Base-by-base conservation (phyloP, 2,888 invertebrate species). In the Scaptomyza parva region DNA sequence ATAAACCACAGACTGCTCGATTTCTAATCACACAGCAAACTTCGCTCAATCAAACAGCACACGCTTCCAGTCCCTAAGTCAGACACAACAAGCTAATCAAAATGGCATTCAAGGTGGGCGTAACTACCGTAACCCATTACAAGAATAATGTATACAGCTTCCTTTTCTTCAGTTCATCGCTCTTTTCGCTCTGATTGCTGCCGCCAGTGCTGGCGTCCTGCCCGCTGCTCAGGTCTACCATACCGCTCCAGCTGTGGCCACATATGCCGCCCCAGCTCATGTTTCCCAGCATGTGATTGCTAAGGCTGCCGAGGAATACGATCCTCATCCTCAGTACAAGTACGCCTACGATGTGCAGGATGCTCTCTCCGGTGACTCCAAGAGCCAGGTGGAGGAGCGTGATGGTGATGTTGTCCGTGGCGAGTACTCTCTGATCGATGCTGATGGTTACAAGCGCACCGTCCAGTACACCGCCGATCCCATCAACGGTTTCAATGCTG, bases 361-460 rank as follows among this genome's bases (percentile, higher is more conserved):
- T 65, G 62, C 85, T 2, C 37, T 90, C 3, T 90, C 91, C 14
- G 92, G 92, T 2, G 92, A 92, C 59, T 88, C 89, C 17, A 92
- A 92, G 85, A 91, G 86, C 59, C 91, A 91, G 70, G 79, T 86
- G 18, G 92, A 92, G 68, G 87, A 89, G 28, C 91, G 92, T 30
- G 89, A 91, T 71, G 92, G 92, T 18, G 91, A 92, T 75, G 84
- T 90, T 22, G 92, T 92, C 1, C 89, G 87, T 69, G 92, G 92
- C 33, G 90, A 90, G 57, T 92, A 92, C 70, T 91, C 91, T 0
- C 65, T 92, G 55, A 76, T 89, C 47, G 92, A 92, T 76, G 78
- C 92, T 39, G 92, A 92, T 86, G 92, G 92, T 12, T 89, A 74
- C 68, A 89, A 88, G 70, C 89, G 91, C 35, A 89, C 86, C 17